Percentiles rank a stretch among this genome's conserved stretches.
These are phyloP conservation scores for Stenodema calcarata DNA, from an alignment of 2,888 invertebrate genomes.

Conservation along the genomic window DNA sequence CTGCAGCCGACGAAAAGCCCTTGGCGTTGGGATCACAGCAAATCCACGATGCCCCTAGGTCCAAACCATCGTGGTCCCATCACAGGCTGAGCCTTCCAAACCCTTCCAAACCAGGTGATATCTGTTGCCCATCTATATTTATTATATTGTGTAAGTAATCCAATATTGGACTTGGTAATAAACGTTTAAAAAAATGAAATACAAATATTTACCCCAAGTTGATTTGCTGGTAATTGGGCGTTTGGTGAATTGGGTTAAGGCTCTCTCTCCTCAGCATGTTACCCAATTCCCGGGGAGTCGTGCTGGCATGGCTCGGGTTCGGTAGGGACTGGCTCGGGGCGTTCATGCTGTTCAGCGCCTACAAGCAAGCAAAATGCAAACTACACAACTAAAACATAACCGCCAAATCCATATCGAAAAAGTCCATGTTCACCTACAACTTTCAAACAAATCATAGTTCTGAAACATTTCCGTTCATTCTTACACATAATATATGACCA, in stretches of 20 bases:
- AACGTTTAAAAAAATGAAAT: too few relatives aligned
- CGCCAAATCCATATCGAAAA: conserved; percentile 40
- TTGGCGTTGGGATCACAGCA: too few relatives aligned
- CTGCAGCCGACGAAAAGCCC: too few relatives aligned
- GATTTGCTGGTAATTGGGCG: conserved; percentile 55
- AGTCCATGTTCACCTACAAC: neutral
- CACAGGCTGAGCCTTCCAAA: too few relatives aligned
- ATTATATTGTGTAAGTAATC: too few relatives aligned
- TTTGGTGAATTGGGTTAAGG: conserved; percentile 53
- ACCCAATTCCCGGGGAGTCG: conserved; percentile 56
- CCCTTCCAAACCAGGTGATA: too few relatives aligned
- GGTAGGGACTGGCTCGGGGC: conserved; percentile 52
- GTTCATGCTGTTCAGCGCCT: conserved; percentile 84
- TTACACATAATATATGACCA: neutral
- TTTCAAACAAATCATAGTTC: neutral
- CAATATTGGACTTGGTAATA: too few relatives aligned
- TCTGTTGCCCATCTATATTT: too few relatives aligned
- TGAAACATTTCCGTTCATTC: neutral
- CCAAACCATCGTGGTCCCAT: too few relatives aligned
- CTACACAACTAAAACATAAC: conserved; percentile 47
- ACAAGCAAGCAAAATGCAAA: conserved; percentile 54
- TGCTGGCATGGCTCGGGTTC: conserved; percentile 49
- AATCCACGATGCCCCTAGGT: too few relatives aligned
- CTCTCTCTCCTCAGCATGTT: conserved; percentile 56
- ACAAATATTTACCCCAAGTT: conserved; percentile 55